Base-by-base conservation (phyloP, 2,888 invertebrate species). In the Terebella lapidaria region DNA sequence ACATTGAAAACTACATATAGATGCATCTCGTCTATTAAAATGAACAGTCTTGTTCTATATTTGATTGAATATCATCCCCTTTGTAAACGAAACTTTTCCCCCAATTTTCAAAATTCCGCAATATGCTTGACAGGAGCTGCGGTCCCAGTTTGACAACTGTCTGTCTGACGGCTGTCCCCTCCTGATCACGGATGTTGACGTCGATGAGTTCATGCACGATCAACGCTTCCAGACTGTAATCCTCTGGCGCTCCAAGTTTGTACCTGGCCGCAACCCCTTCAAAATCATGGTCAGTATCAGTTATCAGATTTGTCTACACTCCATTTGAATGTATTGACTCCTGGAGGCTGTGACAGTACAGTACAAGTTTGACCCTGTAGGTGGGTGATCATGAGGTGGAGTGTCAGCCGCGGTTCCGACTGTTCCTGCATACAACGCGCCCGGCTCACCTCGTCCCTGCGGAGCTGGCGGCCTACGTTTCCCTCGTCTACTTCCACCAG, bases 361-460 rank as follows among this genome's bases (percentile, higher is more conserved):
- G n/a, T n/a, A n/a, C n/a, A n/a, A n/a, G n/a, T n/a, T n/a, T n/a
- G n/a, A n/a, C n/a, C n/a, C n/a, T 20, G 2, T 20, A 78, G 76
- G 74, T 78, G 54, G 77, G 77, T 28, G 78, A 78, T 59, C 78
- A 80, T 64, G 80, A 80, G 61, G 78, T 80, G n/a, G 80, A 80
- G 65, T 79, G 79, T 69, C 76, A 77, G 59, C 79, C 79, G 0
- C 65, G 67, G 29, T 80, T 80, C 69, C 72, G 80, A 24, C 64
- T 80, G 62, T 80, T 70, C 67, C 70, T 80, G 10, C 80, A 80
- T 71, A 78, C 79, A 1, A 74, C 76, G 2, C 67, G 69, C 18
- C 75, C 74, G 65, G 74, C 78, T 2, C 73, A 77, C 66, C 63
- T 64, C 56, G 71, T 80, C 24, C 78, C 79, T 15, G 71, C 71